Conservation (phyloP, 2,797 vertebrate genomes). For the Periparus ater region DNA sequence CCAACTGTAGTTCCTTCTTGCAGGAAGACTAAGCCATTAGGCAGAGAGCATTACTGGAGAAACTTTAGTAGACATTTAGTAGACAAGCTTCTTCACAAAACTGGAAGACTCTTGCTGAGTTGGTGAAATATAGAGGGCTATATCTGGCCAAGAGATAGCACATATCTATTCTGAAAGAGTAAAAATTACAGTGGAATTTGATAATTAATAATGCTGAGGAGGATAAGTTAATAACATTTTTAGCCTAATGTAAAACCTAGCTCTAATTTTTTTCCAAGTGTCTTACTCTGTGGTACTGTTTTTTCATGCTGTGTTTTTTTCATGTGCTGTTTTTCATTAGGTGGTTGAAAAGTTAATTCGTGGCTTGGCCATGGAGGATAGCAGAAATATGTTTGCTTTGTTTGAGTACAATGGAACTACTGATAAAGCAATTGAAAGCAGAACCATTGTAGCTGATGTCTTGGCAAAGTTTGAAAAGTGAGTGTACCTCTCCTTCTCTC, state of each 20-base stretch:
- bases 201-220: background rate
- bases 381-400: slow-evolving; percentile 90
- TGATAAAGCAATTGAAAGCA: slow-evolving; percentile 95
- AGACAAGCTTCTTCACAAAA: background rate
- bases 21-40: background rate
- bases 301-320: background rate
- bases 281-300: background rate
- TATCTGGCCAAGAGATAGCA: background rate
- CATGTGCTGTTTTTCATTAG: slow-evolving; percentile 61
- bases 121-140: background rate
- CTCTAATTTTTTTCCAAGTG: background rate
- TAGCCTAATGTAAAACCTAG: background rate
- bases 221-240: background rate
- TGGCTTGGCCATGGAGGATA: slow-evolving; percentile 89
- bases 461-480: slow-evolving; percentile 97
- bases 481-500: slow-evolving; percentile 36
- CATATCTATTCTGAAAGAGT: background rate
- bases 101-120: background rate
- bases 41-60: background rate
- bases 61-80: background rate
- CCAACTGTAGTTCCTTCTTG: background rate
- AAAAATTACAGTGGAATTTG: background rate
- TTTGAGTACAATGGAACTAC: slow-evolving; percentile 85
- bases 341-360: slow-evolving; percentile 89
- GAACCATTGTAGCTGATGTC: slow-evolving; percentile 90